phyloP scores from a whole-genome alignment of 2,888 invertebrate species.

The Xylocampa areola region DNA sequence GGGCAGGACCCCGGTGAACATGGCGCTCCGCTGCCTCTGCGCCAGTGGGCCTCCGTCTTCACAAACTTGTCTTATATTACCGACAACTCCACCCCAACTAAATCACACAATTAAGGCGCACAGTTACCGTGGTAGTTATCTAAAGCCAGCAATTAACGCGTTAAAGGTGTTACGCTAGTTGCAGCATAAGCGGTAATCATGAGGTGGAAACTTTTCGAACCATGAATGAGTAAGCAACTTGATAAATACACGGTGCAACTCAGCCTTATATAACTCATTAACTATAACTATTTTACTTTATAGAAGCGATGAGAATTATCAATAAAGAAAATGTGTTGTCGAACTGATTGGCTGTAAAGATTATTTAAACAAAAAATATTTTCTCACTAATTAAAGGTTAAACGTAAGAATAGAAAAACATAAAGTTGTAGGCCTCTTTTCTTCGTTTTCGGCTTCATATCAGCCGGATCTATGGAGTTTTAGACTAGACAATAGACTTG shows the following conservation, averaged over 20 bases:
- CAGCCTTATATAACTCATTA: constrained; percentile 42
- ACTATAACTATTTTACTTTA: constrained; percentile 39
- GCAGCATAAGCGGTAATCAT: constrained; percentile 77
- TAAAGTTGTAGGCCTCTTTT: too few relatives aligned
- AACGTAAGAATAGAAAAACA: too few relatives aligned
- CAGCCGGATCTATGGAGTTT: too few relatives aligned
- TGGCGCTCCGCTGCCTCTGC: constrained; percentile 70
- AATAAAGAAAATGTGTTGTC: neutral
- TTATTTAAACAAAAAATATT: too few relatives aligned
- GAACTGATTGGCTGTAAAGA: too few relatives aligned
- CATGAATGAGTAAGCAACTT: constrained; percentile 74
- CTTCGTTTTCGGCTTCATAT: too few relatives aligned
- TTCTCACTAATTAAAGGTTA: too few relatives aligned
- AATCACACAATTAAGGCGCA: constrained; percentile 60
- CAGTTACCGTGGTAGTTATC: constrained; percentile 65
- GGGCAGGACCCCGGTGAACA: constrained; percentile 73
- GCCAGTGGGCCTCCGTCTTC: constrained; percentile 47
- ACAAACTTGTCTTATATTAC: constrained; percentile 54
- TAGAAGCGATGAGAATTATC: constrained; percentile 19
- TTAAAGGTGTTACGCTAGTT: constrained; percentile 67
- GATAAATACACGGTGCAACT: constrained; percentile 55
- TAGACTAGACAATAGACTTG: too few relatives aligned
- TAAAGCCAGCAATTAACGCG: constrained; percentile 74
- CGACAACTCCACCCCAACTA: constrained; percentile 45
- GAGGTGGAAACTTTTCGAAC: constrained; percentile 71